phyloP scores from a whole-genome alignment of 2,113 vertebrate genomes.

The Butastur rufipennis region DNA sequence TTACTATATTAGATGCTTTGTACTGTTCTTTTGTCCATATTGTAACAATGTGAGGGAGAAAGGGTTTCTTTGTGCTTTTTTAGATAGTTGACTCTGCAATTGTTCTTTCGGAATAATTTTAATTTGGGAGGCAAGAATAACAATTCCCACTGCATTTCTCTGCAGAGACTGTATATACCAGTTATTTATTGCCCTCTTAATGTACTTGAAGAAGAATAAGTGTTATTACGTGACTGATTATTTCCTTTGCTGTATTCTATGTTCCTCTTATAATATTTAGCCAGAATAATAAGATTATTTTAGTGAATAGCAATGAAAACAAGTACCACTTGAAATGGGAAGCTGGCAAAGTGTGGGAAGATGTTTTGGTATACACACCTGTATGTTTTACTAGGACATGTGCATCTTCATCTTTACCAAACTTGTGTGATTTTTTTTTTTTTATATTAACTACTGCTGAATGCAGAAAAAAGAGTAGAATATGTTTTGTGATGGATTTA shows the following conservation, averaged over 20 bases:
- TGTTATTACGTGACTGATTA: background rate
- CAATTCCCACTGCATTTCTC: background rate
- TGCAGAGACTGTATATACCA: background rate
- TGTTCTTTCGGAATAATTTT: background rate
- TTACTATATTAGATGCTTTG: background rate
- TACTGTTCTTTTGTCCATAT: background rate
- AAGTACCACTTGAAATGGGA: background rate
- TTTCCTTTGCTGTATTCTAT: background rate
- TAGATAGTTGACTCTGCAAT: background rate
- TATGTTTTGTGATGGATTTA: background rate
- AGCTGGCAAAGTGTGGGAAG: background rate
- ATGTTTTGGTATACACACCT: background rate
- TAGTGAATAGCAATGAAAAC: background rate
- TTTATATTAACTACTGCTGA: background rate
- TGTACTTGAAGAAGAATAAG: background rate
- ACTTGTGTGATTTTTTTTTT: background rate
- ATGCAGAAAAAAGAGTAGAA: background rate
- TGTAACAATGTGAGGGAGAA: background rate
- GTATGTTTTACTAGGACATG: background rate
- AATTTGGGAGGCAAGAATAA: background rate
- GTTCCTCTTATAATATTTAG: background rate
- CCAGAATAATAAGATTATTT: background rate
- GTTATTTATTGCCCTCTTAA: background rate
- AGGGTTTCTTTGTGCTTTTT: background rate
- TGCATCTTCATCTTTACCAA: background rate